phyloP scores from a whole-genome alignment of 2,113 vertebrate species.

The Zosterops borbonicus region DNA sequence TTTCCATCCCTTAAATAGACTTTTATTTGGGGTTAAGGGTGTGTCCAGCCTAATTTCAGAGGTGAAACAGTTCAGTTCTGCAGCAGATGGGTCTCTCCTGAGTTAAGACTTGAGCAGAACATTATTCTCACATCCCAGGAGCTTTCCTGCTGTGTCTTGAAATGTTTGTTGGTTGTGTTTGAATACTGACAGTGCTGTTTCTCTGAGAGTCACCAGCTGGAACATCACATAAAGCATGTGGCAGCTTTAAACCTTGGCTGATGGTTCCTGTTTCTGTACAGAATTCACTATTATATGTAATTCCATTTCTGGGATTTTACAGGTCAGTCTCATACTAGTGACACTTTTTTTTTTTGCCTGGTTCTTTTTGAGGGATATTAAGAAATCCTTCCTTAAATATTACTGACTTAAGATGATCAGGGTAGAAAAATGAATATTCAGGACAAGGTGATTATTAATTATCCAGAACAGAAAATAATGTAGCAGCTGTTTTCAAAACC shows the following conservation, averaged over 20 bases:
- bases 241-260: neutral
- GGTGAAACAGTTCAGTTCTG: neutral
- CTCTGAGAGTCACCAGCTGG: neutral
- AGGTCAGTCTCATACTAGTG: neutral
- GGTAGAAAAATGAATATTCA: neutral
- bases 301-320: neutral
- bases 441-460: neutral
- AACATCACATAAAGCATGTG: neutral
- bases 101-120: neutral
- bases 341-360: neutral
- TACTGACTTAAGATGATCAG: neutral
- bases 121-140: neutral
- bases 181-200: neutral
- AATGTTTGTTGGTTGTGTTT: neutral
- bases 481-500: neutral
- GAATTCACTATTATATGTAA: fast-evolving
- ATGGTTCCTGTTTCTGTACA: neutral
- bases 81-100: neutral
- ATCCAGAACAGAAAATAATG: neutral
- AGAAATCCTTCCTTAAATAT: neutral
- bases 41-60: neutral
- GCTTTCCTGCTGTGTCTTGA: neutral
- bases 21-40: neutral
- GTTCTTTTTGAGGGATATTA: neutral
- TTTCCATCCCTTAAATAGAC: neutral